These are phyloP conservation scores for Drosophila saltans DNA, from an alignment of 1,140 invertebrate genomes.

Conservation along the genomic window DNA sequence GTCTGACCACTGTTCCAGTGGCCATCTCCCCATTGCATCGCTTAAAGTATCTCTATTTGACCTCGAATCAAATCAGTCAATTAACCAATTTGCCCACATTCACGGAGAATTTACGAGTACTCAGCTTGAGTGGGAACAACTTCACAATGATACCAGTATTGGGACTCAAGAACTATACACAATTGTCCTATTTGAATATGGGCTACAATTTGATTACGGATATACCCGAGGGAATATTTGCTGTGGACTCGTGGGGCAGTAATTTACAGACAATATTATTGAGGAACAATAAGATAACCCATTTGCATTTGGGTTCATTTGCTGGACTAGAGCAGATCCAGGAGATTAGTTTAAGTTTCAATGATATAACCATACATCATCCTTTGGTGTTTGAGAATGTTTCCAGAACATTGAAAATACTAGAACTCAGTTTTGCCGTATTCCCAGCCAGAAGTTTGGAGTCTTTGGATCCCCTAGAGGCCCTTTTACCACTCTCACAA, in stretches of 20 bases:
- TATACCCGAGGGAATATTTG: constrained; percentile 89
- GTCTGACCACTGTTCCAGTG: constrained; percentile 87
- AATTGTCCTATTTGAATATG: constrained; percentile 92
- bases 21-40: constrained; percentile 87
- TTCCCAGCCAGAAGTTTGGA: constrained; percentile 87
- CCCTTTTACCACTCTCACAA: constrained; percentile 88
- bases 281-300: constrained; percentile 92
- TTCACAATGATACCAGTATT: constrained; percentile 88
- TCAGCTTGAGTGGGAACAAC: constrained; percentile 92
- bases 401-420: constrained; percentile 89
- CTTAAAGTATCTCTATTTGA: constrained; percentile 92
- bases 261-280: constrained; percentile 92
- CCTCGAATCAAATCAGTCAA: constrained; percentile 89
- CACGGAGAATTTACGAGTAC: constrained; percentile 87
- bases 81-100: constrained; percentile 83
- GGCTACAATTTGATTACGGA: constrained; percentile 93
- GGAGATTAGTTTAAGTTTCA: constrained; percentile 95
- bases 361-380: constrained; percentile 91
- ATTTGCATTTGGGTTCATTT: constrained; percentile 90
- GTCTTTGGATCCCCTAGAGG: constrained; percentile 87
- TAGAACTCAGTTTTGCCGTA: constrained; percentile 93
- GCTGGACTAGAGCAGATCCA: constrained; percentile 88
- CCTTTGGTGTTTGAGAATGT: constrained; percentile 90
- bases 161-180: constrained; percentile 87
- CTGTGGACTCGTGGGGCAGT: constrained; percentile 88